phyloP scores from a whole-genome alignment of 2,888 invertebrate species.

The Lathronympha strigana region DNA sequence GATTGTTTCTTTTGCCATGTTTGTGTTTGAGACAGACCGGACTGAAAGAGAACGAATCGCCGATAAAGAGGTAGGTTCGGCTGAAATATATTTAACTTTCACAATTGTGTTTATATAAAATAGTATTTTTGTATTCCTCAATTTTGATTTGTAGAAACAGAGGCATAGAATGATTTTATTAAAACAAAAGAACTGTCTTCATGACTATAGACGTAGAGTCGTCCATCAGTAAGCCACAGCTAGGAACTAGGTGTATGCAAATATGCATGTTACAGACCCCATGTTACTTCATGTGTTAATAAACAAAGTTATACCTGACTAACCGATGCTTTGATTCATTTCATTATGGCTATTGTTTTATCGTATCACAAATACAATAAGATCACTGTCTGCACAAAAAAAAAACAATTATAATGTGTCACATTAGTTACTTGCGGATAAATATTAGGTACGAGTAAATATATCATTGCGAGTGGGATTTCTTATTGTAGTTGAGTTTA shows the following conservation, averaged over 20 bases:
- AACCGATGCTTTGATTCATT: slow-evolving; percentile 71
- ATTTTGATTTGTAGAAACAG: slow-evolving; percentile 75
- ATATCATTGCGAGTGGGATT: slow-evolving; percentile 45
- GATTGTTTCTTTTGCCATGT: slow-evolving; percentile 83
- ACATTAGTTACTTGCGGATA: neutral
- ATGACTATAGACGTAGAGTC: slow-evolving; percentile 80
- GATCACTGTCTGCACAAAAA: slow-evolving; percentile 45
- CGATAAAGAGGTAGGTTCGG: slow-evolving; percentile 82
- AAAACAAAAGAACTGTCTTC: slow-evolving; percentile 79
- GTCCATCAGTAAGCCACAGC: slow-evolving; percentile 59
- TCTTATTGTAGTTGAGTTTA: slow-evolving; percentile 54
- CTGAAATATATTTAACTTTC: slow-evolving; percentile 59
- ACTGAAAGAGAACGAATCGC: slow-evolving; percentile 75
- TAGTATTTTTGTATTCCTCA: slow-evolving; percentile 66
- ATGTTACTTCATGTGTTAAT: slow-evolving; percentile 83
- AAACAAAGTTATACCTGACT: slow-evolving; percentile 82
- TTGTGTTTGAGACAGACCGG: slow-evolving; percentile 75
- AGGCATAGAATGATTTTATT: slow-evolving; percentile 65
- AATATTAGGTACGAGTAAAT: neutral
- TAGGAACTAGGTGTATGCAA: slow-evolving; percentile 71
- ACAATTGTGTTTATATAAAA: slow-evolving; percentile 49
- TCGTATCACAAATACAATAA: slow-evolving; percentile 56
- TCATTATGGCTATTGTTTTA: slow-evolving; percentile 56
- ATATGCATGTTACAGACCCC: slow-evolving; percentile 74
- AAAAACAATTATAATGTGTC: neutral